These are phyloP conservation scores for Oasisia sp. DNA, from an alignment of 2,888 invertebrate genomes.

Conservation along the genomic window DNA sequence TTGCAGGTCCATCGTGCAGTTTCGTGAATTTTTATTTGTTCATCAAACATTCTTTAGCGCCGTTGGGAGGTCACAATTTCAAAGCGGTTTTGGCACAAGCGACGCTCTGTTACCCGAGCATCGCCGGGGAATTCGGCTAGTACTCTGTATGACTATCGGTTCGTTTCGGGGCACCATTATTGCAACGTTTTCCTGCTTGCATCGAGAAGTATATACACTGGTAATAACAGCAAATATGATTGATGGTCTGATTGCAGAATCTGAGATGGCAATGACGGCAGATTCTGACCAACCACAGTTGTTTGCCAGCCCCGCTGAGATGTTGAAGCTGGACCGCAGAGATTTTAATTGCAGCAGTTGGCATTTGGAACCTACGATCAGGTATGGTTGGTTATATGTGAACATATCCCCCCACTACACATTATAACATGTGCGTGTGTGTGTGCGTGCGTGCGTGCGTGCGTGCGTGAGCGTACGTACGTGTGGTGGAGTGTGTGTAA, in stretches of 20 bases:
- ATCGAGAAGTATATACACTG: not conserved
- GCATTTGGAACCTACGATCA: conserved; percentile 85
- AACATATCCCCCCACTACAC: not conserved
- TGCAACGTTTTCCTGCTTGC: not conserved
- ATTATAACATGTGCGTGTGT: not conserved
- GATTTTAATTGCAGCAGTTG: conserved; percentile 93
- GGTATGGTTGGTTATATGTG: conserved; percentile 46
- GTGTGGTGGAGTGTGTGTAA: too few relatives aligned
- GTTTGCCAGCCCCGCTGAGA: conserved; percentile 54
- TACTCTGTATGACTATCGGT: too few relatives aligned
- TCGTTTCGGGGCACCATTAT: too few relatives aligned
- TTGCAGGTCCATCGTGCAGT: too few relatives aligned
- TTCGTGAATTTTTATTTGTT: too few relatives aligned
- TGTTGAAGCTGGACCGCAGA: conserved; percentile 79
- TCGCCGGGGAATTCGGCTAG: too few relatives aligned
- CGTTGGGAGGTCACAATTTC: too few relatives aligned
- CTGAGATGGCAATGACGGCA: not conserved
- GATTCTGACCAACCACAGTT: not conserved
- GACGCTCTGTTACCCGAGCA: too few relatives aligned
- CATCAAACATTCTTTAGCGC: too few relatives aligned
- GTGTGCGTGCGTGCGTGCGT: too few relatives aligned
- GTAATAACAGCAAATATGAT: not conserved
- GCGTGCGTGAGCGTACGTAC: too few relatives aligned
- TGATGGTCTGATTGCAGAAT: not conserved
- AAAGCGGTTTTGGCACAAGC: too few relatives aligned